Base-by-base conservation (phyloP, 2,888 invertebrate species). In the Drosophila colorata region DNA sequence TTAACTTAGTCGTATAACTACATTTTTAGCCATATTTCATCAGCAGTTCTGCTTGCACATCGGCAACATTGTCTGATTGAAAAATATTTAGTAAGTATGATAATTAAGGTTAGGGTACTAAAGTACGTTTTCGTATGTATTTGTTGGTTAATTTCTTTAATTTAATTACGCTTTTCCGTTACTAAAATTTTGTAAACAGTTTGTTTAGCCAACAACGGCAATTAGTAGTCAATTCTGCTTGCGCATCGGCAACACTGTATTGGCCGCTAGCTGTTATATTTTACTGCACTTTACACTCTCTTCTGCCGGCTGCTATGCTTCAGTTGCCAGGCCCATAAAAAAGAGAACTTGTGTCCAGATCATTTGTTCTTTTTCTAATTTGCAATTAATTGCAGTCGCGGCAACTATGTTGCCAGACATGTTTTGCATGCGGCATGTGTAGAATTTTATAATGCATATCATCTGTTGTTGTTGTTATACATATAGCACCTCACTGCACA, bases 321-420 rank as follows among this genome's bases (percentile, higher is more conserved):
- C 46, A 20, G 4, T 33, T 49, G 20, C 20, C 9, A 20, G 38
- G 8, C 28, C 28, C 28, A 28, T 28, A 33, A 4, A 51, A 23
- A 37, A 20, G n/a, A 48, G 48, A 48, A 13, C 25, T 7, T 1
- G 14, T 48, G 43, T 57, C 35, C 69, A 69, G 70, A 69, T 47
- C 69, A 61, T 55, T 61, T 49, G 60, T n/a, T 18, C n/a, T 31
- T 35, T 53, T 46, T 43, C 46, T 69, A 56, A 69, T 69, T 44
- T 61, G 63, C 43, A 56, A 63, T 57, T 69, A 69, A 63, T 63
- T 52, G 56, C 51, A 52, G 28, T 7, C 33, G 11, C 53, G 33
- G 35, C 49, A 69, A 52, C 51, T 61, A 31, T 72, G 71, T 68
- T 67, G 69, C 46, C 49, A 56, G 33, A 40, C 40, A 41, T 47